Evolutionary conservation across 1,140 invertebrate genomes (phyloP), one percentile per base, ranked within the genome.

Genomic region (Panulirus ornatus): DNA sequence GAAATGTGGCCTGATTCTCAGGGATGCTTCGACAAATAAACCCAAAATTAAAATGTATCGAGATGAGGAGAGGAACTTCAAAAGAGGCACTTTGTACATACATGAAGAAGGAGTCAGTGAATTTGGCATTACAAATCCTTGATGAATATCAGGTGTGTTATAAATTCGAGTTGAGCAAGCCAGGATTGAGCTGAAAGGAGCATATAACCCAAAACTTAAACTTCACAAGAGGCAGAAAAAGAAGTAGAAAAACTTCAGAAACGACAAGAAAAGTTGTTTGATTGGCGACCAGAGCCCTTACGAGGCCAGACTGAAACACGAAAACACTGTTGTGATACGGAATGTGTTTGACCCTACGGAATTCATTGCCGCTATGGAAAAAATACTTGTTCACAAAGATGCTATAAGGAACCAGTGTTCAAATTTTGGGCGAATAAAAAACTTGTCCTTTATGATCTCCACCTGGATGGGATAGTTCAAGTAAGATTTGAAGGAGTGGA

Each of bases 31-130:
- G 47, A 96, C 95, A 5, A 96, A 96, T 87, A 97, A 98, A 93
- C 97, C 97, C 93, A 99, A 99, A 95, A 95, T 99, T 0, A 99
- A 99, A 95, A 93, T 99, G 14, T 99, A 99, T 94, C 96, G 95
- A 92, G 97, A 99, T 93, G 95, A 97, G 93, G 97, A 97, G 2
- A 96, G 96, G 47, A 95, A 96, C 92, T 95, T 97, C 16, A 99
- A 99, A 95, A 99, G 99, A 22, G 99, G 99, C 97, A 27, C 95
- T 98, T 9, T 99, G 99, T 94, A 98, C 98, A 92, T 99, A 99
- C 93, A 98, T 99, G 34, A 99, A 98, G 96, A 95, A 97, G 84
- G 99, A 99, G 94, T 99, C 98, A 30, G 95, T 96, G 0, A 93
- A 94, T 94, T 94, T 99, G 91, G 98, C 99, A 1, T 94, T 99